These are phyloP conservation scores for Halocynthia aurantium DNA, from an alignment of 23 tunicate species.

Conservation along the genomic window DNA sequence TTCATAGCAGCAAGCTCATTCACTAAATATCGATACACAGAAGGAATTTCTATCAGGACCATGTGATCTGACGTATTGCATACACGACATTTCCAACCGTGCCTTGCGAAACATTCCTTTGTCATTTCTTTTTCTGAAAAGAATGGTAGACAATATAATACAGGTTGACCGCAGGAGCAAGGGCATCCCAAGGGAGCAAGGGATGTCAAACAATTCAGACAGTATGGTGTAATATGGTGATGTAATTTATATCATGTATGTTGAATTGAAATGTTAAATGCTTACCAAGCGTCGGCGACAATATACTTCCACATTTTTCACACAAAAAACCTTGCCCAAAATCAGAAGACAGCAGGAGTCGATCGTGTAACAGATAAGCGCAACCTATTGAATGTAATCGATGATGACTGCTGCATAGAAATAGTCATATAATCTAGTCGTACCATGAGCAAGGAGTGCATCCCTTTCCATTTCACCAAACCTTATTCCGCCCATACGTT, in stretches of 20 bases:
- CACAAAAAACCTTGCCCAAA: slow-evolving; percentile 50
- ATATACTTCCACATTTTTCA: slow-evolving; percentile 66
- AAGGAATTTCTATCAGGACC: slow-evolving; percentile 56
- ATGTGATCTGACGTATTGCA: slow-evolving; percentile 47
- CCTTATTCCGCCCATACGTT: slow-evolving; percentile 86
- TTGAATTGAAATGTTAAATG: no score
- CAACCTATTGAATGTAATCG: slow-evolving; percentile 14
- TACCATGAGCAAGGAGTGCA: slow-evolving; percentile 84
- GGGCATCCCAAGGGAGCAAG: no score
- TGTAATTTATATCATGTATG: no score
- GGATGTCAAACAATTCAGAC: no score
- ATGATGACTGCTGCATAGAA: no score
- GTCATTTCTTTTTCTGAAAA: not conserved
- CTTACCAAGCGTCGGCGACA: slow-evolving; percentile 26
- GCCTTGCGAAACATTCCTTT: not conserved
- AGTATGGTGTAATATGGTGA: not conserved
- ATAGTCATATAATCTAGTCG: not conserved
- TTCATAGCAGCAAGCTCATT: slow-evolving; percentile 91
- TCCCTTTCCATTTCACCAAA: slow-evolving; percentile 99
- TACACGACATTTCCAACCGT: slow-evolving; percentile 33
- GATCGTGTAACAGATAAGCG: slow-evolving; percentile 57
- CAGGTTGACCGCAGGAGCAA: no score
- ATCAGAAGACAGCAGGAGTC: slow-evolving; percentile 60
- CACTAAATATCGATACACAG: slow-evolving; percentile 56
- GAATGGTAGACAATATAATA: no score